Evolutionary conservation across 1,140 invertebrate genomes (phyloP), one percentile per base, ranked within the genome.

Genomic region (Ridgeia piscesae): DNA sequence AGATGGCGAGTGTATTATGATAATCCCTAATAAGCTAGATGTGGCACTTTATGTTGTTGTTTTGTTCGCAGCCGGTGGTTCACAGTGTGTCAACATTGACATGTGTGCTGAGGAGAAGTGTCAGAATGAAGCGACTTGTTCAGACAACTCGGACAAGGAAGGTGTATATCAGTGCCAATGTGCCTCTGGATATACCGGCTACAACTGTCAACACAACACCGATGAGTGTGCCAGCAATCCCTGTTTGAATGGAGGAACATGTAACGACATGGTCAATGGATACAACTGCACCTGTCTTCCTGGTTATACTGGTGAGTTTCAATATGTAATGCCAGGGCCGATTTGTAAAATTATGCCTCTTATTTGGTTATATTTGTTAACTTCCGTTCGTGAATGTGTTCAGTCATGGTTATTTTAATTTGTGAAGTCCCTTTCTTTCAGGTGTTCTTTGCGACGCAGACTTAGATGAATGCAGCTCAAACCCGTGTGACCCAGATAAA

Each of bases 191-290:
- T 99, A 97, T 95, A 98, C 98, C 1, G 98, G 98, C 31, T 97
- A 98, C 94, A 97, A 98, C 96, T 99, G 99, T 95, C 98, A 99
- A 94, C 97, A 98, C 93, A 99, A 99, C 95, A 98, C 99, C 58
- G 97, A 99, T 94, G 93, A 93, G 31, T 94, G 93, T 58, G 50
- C 33, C 21, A 42, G 89, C 17, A 93, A 93, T 92, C 94, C 93
- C 34, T 94, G 94, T 91, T n/a, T 89, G 58, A 94, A 94, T 88
- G 91, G 91, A 17, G 91, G n/a, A 33, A 48, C n/a, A 14, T 93
- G 92, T 77, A 35, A 93, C 17, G 98, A 99, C 96, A 97, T 97
- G 1, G 97, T 99, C 92, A 98, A 98, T 96, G 97, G 97, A 31
- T 99, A 99, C 96, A 97, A 97, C 17, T 99, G 99, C 96, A 97